Base-by-base conservation (phyloP, 2,888 invertebrate genomes). In the Xylocampa areola region DNA sequence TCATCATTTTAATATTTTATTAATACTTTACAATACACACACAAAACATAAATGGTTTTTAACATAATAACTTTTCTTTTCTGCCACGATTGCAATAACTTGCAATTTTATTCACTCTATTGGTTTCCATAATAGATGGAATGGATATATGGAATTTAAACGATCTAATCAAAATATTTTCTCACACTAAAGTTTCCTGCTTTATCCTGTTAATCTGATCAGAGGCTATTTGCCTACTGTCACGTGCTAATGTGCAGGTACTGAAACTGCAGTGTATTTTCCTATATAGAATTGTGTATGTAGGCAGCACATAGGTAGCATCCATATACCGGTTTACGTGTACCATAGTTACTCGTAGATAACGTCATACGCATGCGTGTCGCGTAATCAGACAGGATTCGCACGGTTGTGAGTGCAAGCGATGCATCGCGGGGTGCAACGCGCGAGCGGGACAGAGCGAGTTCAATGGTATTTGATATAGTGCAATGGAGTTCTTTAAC, bases 381-480 rank as follows among this genome's bases (percentile, higher is more conserved):
- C 91, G 90, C 91, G 91, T 92, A 91, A 89, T 90, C 87, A 85
- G 87, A 84, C 90, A 91, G 91, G 92, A 92, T 92, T 92, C 92
- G 92, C 92, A 91, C 91, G 91, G 85, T 83, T 86, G 79, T 76
- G 81, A 86, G 84, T 86, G 87, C 88, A 86, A 79, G 76, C 85
- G 81, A 87, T 88, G 90, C 90, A 86, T 73, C 74, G 75, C 79
- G 68, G 84, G 85, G 85, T 88, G 92, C 87, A 88, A 80, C 66
- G 91, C 80, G 86, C 72, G 88, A 93, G 86, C 69, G 85, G 76
- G 92, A 92, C 82, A 69, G 79, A 80, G 83, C 78, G 88, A 91
- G 92, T 94, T 94, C 94, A 94, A 91, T 92, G 94, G 92, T 93
- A 93, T 93, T 93, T 92, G 92, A 94, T 93, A 91, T 94, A 93